These are phyloP conservation scores for Tenrec ecaudatus DNA, from an alignment of 2,113 vertebrate genomes.

Conservation along the genomic window DNA sequence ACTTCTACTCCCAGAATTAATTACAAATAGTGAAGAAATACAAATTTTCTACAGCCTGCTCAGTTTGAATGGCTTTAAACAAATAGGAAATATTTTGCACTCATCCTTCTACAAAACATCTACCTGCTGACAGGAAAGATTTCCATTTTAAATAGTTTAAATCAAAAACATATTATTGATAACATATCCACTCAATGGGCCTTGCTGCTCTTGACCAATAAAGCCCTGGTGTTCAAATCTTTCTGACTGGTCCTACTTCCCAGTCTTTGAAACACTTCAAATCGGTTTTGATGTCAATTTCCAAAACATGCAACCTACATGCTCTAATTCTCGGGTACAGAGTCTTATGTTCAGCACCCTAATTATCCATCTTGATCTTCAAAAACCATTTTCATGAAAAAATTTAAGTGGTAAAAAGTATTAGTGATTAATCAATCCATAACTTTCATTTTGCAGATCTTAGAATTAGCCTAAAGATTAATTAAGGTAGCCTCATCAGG, in stretches of 20 bases:
- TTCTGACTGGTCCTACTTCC: background rate
- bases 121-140: background rate
- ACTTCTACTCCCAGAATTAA: background rate
- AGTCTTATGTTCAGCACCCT: background rate
- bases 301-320: background rate
- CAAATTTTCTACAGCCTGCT: background rate
- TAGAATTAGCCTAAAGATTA: background rate
- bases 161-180: background rate
- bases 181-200: background rate
- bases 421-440: background rate
- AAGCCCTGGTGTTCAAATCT: background rate
- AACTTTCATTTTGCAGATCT: background rate
- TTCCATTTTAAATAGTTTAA: conserved; percentile 14
- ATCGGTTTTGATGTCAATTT: conserved; percentile 14
- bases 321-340: background rate
- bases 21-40: background rate
- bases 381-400: background rate
- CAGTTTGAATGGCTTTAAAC: conserved; percentile 38
- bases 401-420: background rate
- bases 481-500: background rate
- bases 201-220: conserved; percentile 16
- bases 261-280: background rate
- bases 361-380: conserved; percentile 1
- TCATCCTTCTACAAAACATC: background rate
- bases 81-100: background rate